Conservation (phyloP, 2,113 vertebrate species). For the Scortum barcoo region DNA sequence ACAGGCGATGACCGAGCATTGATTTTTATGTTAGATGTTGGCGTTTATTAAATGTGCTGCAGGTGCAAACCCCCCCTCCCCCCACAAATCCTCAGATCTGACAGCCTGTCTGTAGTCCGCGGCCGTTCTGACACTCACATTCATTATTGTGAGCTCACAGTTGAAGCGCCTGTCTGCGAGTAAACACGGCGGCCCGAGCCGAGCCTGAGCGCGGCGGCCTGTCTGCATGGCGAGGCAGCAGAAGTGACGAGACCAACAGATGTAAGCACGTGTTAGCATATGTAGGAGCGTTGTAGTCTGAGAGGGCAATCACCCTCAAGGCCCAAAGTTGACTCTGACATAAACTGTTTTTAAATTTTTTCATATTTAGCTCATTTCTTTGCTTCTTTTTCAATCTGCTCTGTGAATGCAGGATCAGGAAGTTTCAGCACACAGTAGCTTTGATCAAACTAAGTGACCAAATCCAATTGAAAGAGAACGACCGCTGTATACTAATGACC, state of each 20-base stretch:
- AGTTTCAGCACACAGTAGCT: neutral
- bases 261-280: conserved; percentile 22
- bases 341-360: neutral
- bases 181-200: neutral
- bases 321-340: neutral
- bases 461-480: neutral
- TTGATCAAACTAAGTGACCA: neutral
- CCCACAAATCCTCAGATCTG: conserved; percentile 32
- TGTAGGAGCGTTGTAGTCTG: conserved; percentile 4
- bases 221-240: conserved; percentile 2
- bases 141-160: conserved; percentile 8
- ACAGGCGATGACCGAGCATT: neutral
- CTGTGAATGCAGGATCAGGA: neutral
- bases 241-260: conserved; percentile 30
- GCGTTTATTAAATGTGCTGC: conserved; percentile 15
- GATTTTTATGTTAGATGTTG: conserved; percentile 41
- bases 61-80: no score
- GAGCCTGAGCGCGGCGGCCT: neutral
- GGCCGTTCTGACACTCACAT: conserved; percentile 15
- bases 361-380: neutral
- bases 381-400: neutral
- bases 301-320: neutral
- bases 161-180: neutral
- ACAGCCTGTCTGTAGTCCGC: conserved; percentile 31
- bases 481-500: neutral